Conservation (phyloP, 1,140 invertebrate species). For the Alviniconcha marisindica region DNA sequence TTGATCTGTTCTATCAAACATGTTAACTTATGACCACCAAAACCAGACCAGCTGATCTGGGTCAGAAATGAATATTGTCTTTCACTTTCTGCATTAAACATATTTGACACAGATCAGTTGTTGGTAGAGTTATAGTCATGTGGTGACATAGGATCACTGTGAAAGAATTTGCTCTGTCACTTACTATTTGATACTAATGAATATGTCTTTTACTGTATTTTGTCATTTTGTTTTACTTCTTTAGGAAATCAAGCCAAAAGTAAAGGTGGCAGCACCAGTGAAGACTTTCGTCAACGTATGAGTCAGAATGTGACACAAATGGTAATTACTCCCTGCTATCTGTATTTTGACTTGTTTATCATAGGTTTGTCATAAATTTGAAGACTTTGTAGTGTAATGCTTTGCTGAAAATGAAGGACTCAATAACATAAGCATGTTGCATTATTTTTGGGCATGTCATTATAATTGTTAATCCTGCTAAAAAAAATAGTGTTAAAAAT, state of each 20-base stretch:
- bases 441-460: not conserved
- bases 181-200: not conserved
- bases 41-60: not conserved
- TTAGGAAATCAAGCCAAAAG: conserved; percentile 2
- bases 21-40: not conserved
- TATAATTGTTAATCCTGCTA: not conserved
- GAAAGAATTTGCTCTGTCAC: not conserved
- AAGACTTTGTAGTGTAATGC: not conserved
- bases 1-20: too few species aligned
- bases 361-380: not conserved
- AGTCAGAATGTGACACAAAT: conserved; percentile 63
- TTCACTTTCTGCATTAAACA: not conserved
- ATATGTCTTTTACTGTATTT: not conserved
- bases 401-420: not conserved
- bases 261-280: conserved; percentile 35
- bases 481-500: too few species aligned
- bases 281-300: conserved; percentile 58
- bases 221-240: not conserved
- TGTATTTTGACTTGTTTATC: too few species aligned
- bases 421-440: not conserved
- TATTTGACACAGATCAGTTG: not conserved
- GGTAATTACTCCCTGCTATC: conserved; percentile 54
- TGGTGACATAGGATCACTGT: not conserved
- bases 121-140: not conserved
- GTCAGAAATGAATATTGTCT: not conserved